Conservation (phyloP, 2,113 vertebrate genomes). For the Pitta sordida region DNA sequence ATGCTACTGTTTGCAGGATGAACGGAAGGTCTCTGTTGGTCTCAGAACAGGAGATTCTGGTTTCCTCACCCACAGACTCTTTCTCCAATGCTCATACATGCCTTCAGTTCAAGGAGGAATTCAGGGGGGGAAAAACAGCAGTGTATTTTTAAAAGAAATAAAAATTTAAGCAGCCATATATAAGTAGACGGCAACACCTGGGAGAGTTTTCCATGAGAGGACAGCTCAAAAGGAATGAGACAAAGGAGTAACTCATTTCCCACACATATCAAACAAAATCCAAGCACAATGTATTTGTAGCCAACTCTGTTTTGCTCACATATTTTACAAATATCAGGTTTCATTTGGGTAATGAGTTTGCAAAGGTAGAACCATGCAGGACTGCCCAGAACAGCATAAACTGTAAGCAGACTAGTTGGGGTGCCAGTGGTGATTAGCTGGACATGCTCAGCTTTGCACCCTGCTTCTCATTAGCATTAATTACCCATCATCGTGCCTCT, state of each 20-base stretch:
- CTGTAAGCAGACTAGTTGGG: not conserved
- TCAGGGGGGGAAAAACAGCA: not conserved
- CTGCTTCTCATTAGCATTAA: slow-evolving; percentile 46
- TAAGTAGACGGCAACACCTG: not conserved
- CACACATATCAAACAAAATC: rapidly evolving
- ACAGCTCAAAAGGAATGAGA: not conserved
- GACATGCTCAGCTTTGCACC: not conserved
- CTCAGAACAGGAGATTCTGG: not conserved
- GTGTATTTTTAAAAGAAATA: not conserved
- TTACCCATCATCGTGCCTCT: slow-evolving; percentile 6
- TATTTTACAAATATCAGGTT: not conserved
- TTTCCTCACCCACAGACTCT: not conserved
- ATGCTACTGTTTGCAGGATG: not conserved
- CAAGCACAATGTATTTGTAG: not conserved
- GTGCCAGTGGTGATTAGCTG: not conserved
- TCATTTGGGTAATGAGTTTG: not conserved
- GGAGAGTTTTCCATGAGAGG: not conserved
- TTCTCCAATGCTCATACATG: not conserved
- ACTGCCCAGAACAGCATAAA: not conserved
- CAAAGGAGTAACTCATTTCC: not conserved
- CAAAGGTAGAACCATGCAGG: not conserved
- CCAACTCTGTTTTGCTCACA: not conserved
- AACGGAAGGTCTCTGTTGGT: not conserved
- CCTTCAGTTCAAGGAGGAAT: not conserved
- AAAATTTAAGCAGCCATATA: not conserved